phyloP scores from a whole-genome alignment of 37 sponge, comb jelly and placozoan genomes.

The Diacarnus erythraeanus region DNA sequence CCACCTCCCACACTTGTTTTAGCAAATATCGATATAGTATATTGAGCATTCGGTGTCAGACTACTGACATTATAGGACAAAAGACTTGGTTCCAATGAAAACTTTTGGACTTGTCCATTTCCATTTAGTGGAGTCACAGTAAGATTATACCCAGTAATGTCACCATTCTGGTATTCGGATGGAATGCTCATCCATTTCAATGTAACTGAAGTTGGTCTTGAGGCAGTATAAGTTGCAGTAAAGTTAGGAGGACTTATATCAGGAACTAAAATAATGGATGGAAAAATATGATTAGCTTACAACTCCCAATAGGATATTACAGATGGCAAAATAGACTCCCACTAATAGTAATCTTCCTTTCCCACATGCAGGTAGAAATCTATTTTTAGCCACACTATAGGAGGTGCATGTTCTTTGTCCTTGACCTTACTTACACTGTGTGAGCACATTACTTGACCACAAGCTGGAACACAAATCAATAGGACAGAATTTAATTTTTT shows the following conservation, averaged over 20 bases:
- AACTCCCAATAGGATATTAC: too few species aligned
- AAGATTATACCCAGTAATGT: slow-evolving; percentile 26
- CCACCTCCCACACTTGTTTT: not conserved
- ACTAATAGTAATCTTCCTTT: too few species aligned
- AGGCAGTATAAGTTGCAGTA: not conserved
- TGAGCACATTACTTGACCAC: too few species aligned
- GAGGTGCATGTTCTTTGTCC: too few species aligned
- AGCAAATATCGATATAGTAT: slow-evolving; percentile 7
- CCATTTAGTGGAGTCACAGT: not conserved
- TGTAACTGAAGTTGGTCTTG: not conserved
- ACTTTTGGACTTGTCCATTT: not conserved
- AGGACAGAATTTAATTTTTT: too few species aligned
- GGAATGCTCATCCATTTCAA: not conserved
- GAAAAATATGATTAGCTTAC: not conserved
- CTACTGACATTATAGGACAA: not conserved
- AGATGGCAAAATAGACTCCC: too few species aligned
- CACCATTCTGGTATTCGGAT: slow-evolving; percentile 9
- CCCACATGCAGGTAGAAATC: too few species aligned
- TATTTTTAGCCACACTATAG: too few species aligned
- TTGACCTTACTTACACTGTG: too few species aligned
- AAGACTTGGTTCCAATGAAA: not conserved
- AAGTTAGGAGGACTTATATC: not conserved
- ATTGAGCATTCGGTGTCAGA: not conserved
- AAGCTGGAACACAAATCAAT: too few species aligned
- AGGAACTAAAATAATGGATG: slow-evolving; percentile 3